Conservation (phyloP, 2,113 vertebrate genomes). For the Peromyscus polionotus region DNA sequence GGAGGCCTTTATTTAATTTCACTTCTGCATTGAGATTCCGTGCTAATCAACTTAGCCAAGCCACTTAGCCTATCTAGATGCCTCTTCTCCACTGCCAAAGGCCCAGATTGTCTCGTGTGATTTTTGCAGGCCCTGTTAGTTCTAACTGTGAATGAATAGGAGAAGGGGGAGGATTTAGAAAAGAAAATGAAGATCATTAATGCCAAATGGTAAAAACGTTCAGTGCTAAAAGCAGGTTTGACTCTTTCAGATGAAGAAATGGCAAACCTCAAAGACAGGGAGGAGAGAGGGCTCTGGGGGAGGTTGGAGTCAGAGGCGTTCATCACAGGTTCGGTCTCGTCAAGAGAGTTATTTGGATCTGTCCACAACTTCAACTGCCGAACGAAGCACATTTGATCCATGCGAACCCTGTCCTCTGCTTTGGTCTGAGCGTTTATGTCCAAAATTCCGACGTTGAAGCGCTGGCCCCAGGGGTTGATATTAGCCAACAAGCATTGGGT, state of each 20-base stretch:
- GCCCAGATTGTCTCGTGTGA: not conserved
- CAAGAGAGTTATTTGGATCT: not conserved
- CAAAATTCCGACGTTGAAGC: not conserved
- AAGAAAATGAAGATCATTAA: not conserved
- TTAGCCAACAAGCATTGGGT: too few relatives aligned
- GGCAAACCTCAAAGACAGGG: not conserved
- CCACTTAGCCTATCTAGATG: not conserved
- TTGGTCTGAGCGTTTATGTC: not conserved
- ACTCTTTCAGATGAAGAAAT: not conserved
- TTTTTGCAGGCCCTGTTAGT: not conserved
- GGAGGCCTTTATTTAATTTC: not conserved
- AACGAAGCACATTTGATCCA: not conserved
- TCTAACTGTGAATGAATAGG: constrained; percentile 7
- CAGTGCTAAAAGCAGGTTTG: not conserved
- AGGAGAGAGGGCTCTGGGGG: not conserved
- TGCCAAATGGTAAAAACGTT: not conserved
- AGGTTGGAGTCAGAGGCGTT: not conserved
- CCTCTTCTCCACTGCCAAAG: not conserved
- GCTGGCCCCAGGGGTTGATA: too few relatives aligned
- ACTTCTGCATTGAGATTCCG: not conserved
- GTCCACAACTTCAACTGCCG: not conserved
- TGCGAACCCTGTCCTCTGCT: not conserved
- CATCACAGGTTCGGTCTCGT: not conserved
- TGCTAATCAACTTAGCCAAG: constrained; percentile 8
- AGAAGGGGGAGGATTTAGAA: not conserved